A percentile compares a stretch with the other conserved stretches of the same genome.
Evolutionary conservation across 2,888 invertebrate genomes (phyloP).

Genomic region (Diplazon laetatorius): DNA sequence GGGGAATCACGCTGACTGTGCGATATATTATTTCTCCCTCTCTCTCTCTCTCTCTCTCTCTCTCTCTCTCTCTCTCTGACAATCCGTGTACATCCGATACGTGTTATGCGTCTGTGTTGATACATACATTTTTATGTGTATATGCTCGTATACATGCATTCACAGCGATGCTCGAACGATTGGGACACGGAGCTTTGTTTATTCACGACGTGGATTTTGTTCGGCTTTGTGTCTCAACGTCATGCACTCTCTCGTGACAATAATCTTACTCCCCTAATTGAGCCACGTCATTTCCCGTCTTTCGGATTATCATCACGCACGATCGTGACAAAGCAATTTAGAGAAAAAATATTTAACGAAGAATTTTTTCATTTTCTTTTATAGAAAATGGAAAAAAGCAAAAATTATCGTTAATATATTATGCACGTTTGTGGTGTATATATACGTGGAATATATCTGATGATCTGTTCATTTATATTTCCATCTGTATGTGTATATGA

Average conservation of each 20-base stretch:
- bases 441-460: not conserved
- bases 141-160: conserved; percentile 2
- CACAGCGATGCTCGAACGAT: conserved; percentile 40
- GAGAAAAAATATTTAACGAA: not conserved
- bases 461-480: not conserved
- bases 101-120: conserved; percentile 4
- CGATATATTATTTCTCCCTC: conserved; percentile 62
- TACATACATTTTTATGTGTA: conserved; percentile 6
- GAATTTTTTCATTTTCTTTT: not conserved
- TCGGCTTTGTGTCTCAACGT: conserved; percentile 38
- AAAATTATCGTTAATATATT: no score
- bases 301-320: conserved; percentile 69
- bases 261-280: conserved; percentile 54
- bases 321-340: conserved; percentile 46
- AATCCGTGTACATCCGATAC: conserved; percentile 11
- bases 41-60: no score
- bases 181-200: conserved; percentile 40
- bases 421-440: not conserved
- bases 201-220: conserved; percentile 2
- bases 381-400: no score
- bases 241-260: conserved; percentile 31
- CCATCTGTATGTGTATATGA: not conserved
- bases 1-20: conserved; percentile 58
- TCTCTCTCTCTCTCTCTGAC: no score
- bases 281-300: conserved; percentile 76